Conservation (phyloP, 2,113 vertebrate species). For the Passer montanus region DNA sequence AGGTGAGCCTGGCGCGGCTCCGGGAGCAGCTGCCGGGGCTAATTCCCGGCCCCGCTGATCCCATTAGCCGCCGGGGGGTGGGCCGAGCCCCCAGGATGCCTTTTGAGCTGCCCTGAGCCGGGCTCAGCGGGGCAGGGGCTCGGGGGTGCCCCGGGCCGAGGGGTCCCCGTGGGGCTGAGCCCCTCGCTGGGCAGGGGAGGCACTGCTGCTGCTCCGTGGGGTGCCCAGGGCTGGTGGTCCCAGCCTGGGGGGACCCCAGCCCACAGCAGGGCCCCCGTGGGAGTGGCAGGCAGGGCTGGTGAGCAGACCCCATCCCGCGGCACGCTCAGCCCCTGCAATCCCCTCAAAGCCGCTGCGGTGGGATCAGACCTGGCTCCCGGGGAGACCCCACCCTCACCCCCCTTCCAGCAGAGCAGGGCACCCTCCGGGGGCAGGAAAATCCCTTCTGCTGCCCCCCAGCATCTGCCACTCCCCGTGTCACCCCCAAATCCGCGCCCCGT, state of each 20-base stretch:
- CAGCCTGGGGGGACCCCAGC: fast-evolving
- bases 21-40: not conserved
- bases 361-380: not conserved
- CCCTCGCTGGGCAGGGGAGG: fast-evolving
- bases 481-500: fast-evolving
- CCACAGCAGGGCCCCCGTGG: fast-evolving
- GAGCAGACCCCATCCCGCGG: fast-evolving
- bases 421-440: not conserved
- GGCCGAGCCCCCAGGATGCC: conserved; percentile 11
- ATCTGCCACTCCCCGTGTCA: not conserved
- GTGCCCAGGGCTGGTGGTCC: too few relatives aligned
- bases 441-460: not conserved
- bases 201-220: not conserved
- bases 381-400: not conserved
- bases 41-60: not conserved
- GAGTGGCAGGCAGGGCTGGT: fast-evolving
- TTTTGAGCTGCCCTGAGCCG: conserved; percentile 24
- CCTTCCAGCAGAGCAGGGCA: not conserved
- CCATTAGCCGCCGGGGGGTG: not conserved
- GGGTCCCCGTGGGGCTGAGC: not conserved
- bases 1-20: conserved; percentile 73
- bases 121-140: not conserved
- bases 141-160: not conserved
- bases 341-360: not conserved
- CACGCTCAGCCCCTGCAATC: not conserved